Evolutionary conservation across 1,140 invertebrate species (phyloP).

Genomic region (Drosophila tropicalis): DNA sequence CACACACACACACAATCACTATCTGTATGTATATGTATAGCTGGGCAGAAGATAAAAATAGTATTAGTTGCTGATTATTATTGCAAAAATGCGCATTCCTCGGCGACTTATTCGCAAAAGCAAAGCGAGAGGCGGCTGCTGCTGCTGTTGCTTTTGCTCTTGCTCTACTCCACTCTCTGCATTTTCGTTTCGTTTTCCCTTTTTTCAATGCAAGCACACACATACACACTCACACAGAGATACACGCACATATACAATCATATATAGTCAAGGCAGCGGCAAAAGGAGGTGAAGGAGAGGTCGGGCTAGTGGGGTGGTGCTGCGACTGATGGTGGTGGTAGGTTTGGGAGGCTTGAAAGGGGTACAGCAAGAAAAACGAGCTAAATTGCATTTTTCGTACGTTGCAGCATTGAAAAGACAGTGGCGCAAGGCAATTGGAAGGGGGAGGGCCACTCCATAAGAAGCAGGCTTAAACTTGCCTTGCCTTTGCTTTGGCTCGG

Average conservation of each 20-base stretch:
- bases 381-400: conserved; percentile 77
- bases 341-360: conserved; percentile 44
- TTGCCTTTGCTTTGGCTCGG: neutral
- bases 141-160: conserved; percentile 38
- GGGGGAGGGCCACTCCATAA: neutral
- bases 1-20: conserved; percentile 24
- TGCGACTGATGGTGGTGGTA: conserved; percentile 6
- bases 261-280: conserved; percentile 37
- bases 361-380: conserved; percentile 77
- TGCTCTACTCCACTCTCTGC: conserved; percentile 62
- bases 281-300: conserved; percentile 13
- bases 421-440: conserved; percentile 40
- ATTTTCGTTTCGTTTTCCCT: conserved; percentile 80
- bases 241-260: conserved; percentile 35
- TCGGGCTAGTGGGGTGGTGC: conserved; percentile 1
- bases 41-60: conserved; percentile 80
- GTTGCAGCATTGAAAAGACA: conserved; percentile 55
- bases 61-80: conserved; percentile 82
- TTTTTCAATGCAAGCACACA: conserved; percentile 64
- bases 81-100: conserved; percentile 82
- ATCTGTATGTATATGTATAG: conserved; percentile 33
- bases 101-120: conserved; percentile 66
- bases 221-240: conserved; percentile 20
- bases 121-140: conserved; percentile 46
- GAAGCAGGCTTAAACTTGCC: conserved; percentile 6